phyloP scores from a whole-genome alignment of 2,797 vertebrate genomes.

The Epinephelus malabaricus region DNA sequence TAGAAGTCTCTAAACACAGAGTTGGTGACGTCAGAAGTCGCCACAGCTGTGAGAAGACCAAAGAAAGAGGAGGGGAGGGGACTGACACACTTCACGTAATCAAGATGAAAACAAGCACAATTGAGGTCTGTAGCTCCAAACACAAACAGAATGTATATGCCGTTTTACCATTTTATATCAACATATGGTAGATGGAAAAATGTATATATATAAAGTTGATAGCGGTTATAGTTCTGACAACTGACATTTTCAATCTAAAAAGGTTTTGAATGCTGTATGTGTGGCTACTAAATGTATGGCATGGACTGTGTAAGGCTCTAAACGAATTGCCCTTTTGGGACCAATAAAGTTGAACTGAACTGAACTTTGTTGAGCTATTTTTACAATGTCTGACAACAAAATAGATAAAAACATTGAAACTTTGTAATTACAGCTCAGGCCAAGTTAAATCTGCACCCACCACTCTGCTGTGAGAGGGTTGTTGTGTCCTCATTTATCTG shows the following conservation, averaged over 20 bases:
- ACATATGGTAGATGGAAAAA: too few species aligned
- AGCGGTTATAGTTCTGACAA: background rate
- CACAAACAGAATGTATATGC: background rate
- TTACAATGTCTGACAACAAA: background rate
- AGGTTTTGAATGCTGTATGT: too few species aligned
- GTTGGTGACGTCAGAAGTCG: conserved; percentile 57
- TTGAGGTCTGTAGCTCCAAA: background rate
- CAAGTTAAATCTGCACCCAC: background rate
- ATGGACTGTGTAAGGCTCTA: too few species aligned
- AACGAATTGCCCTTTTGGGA: too few species aligned
- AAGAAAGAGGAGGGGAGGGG: conserved; percentile 9
- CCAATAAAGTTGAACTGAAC: too few species aligned
- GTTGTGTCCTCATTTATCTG: background rate
- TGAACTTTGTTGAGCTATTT: background rate
- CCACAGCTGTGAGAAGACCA: conserved; percentile 58
- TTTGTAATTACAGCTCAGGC: background rate
- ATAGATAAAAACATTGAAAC: background rate
- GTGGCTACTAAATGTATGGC: too few species aligned
- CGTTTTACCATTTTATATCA: background rate
- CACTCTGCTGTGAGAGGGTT: background rate
- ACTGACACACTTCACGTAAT: conserved; percentile 28
- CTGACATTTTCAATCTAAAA: too few species aligned
- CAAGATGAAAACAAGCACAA: conserved; percentile 13
- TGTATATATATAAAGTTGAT: background rate
- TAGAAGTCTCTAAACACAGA: conserved; percentile 40